Conservation (phyloP, 2,797 vertebrate genomes). For the Strix occidentalis region DNA sequence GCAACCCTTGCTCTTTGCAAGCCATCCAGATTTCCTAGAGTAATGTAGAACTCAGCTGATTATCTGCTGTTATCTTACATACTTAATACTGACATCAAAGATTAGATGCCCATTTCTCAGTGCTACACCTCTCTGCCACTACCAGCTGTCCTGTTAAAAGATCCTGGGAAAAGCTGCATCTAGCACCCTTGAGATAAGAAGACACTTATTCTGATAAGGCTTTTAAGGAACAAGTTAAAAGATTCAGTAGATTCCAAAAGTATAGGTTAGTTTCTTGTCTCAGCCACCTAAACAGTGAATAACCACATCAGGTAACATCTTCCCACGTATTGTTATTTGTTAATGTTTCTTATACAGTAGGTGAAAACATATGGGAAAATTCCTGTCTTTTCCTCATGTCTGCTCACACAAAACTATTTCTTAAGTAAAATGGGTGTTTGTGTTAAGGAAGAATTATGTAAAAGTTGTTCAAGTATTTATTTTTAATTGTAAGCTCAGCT, state of each 20-base stretch:
- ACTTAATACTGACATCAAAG: background rate
- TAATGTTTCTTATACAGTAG: background rate
- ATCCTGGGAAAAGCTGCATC: background rate
- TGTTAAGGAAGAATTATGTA: background rate
- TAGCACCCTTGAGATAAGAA: background rate
- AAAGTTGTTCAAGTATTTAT: background rate
- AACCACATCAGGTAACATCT: background rate
- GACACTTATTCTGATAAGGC: background rate
- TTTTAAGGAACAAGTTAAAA: background rate
- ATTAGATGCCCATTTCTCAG: background rate
- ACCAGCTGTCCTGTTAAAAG: background rate
- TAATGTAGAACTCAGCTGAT: background rate
- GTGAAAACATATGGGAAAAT: background rate
- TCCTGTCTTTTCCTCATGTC: background rate
- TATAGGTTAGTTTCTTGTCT: background rate
- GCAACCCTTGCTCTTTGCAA: background rate
- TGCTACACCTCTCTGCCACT: background rate
- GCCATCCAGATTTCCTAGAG: background rate
- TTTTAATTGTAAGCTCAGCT: background rate
- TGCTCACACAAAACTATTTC: background rate
- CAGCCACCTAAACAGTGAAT: accelerated
- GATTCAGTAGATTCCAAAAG: background rate
- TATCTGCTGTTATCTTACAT: background rate
- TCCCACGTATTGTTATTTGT: background rate
- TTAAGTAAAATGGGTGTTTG: background rate